A percentile compares a stretch with the other conserved stretches of the same genome.
Evolutionary conservation across 2,888 invertebrate genomes (phyloP).

Genomic region (Standfussiana lucernea): DNA sequence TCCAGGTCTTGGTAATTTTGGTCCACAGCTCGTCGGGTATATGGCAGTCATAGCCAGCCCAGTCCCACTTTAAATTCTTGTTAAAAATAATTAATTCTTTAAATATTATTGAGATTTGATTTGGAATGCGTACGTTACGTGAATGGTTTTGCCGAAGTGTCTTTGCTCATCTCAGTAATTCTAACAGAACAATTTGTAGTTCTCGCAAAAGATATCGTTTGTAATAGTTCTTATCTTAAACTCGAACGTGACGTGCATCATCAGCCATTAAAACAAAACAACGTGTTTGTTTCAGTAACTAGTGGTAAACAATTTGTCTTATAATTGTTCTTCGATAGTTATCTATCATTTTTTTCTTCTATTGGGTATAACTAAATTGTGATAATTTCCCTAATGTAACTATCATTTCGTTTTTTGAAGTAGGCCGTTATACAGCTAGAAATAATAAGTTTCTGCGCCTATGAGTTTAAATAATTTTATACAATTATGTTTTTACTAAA

Average conservation of each 20-base stretch:
- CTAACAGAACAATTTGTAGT: slow-evolving; percentile 28
- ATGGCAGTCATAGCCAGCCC: too few relatives aligned
- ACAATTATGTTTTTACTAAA: slow-evolving; percentile 45
- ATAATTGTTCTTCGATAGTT: slow-evolving; percentile 13
- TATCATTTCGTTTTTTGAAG: slow-evolving; percentile 19
- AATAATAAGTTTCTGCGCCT: neutral
- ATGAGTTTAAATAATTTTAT: neutral
- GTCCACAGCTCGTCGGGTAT: too few relatives aligned
- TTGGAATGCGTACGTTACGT: too few relatives aligned
- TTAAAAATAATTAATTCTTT: too few relatives aligned
- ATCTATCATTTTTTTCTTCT: slow-evolving; percentile 7
- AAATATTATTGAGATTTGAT: too few relatives aligned
- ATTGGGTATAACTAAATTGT: slow-evolving; percentile 6
- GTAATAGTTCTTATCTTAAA: slow-evolving; percentile 47
- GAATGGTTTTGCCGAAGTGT: neutral
- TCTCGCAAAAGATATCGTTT: slow-evolving; percentile 30
- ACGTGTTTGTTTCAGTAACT: slow-evolving; percentile 42
- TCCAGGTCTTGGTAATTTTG: too few relatives aligned
- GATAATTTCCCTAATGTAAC: slow-evolving; percentile 20
- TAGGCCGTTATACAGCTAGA: neutral
- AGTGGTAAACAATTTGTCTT: slow-evolving; percentile 41
- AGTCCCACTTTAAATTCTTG: too few relatives aligned
- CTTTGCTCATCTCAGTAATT: slow-evolving; percentile 1
- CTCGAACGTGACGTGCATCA: slow-evolving; percentile 17
- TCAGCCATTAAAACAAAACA: slow-evolving; percentile 37